phyloP scores from a whole-genome alignment of 2,113 vertebrate species.

The Cryptomyrus ogoouensis region DNA sequence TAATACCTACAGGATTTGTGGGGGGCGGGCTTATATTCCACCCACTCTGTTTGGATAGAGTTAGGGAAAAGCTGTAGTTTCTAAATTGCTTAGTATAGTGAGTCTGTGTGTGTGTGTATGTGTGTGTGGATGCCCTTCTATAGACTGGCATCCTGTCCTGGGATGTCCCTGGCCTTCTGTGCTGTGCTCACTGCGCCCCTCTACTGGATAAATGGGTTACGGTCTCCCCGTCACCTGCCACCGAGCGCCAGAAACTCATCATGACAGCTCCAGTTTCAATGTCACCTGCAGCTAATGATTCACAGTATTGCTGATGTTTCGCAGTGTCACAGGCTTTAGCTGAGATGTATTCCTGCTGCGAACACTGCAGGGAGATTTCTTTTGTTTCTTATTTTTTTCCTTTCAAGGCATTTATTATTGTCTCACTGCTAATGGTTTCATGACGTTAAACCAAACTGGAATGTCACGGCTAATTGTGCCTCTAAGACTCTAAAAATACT shows the following conservation, averaged over 20 bases:
- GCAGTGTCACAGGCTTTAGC: background rate
- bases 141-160: background rate
- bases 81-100: background rate
- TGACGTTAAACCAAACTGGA: background rate
- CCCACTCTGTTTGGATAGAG: background rate
- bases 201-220: slow-evolving; percentile 4
- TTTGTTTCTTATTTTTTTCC: background rate
- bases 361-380: background rate
- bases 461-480: background rate
- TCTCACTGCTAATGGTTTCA: background rate
- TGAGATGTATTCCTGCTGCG: background rate
- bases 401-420: background rate
- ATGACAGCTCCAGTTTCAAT: background rate
- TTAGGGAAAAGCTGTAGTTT: background rate
- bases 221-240: background rate
- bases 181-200: background rate
- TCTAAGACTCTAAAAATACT: background rate
- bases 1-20: background rate
- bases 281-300: background rate
- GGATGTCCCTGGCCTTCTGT: background rate
- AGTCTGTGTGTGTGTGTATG: background rate
- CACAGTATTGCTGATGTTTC: background rate
- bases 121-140: background rate
- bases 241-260: background rate
- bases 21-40: background rate